Base-by-base conservation (phyloP, 2,888 invertebrate species). In the Lumbricus terrestris region DNA sequence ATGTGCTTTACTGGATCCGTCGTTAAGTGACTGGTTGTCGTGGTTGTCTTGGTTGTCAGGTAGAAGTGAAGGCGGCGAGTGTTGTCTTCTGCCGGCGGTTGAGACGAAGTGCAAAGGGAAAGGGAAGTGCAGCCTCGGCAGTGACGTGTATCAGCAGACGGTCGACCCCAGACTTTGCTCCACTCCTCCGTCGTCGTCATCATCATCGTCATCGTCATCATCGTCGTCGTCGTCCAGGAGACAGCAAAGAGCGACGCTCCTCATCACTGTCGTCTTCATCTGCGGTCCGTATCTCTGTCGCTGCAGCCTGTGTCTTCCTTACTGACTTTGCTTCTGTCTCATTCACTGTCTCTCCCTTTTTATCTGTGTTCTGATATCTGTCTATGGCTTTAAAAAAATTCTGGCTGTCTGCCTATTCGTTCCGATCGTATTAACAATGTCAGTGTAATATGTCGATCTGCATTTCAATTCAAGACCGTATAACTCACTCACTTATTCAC, bases 51-150 rank as follows among this genome's bases (percentile, higher is more conserved):
- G 15, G n/a, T n/a, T n/a, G n/a, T 34, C 16, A 85, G 35, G 85
- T 85, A 0, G 20, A 35, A 13, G n/a, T 0, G 33, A 11, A 13
- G 83, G 16, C 35, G 37, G 35, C 8, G 85, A 85, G 37, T 85
- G 85, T 33, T 85, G 85, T 85, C 35, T 85, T 85, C 35, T 85
- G 37, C 37, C 85, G 85, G 37, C 85, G n/a, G 85, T 85, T 34
- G 85, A 85, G 23, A 23, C 34, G 23, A 85, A 85, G 37, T 85
- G 85, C 37, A 34, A 16, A 34, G 85, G 85, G 35, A 85, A 37
- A 35, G 37, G 1, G 35, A 85, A 85, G 85, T 85, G 85, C 37
- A 85, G 37, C 37, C 85, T 85, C 35, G 35, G 23, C 85, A 37
- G n/a, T 18, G 85, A 85, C 18, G 0, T 85, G 8, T 23, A n/a